These are phyloP conservation scores for Enteromius viviparus DNA, from an alignment of 2,797 vertebrate genomes.

Conservation along the genomic window DNA sequence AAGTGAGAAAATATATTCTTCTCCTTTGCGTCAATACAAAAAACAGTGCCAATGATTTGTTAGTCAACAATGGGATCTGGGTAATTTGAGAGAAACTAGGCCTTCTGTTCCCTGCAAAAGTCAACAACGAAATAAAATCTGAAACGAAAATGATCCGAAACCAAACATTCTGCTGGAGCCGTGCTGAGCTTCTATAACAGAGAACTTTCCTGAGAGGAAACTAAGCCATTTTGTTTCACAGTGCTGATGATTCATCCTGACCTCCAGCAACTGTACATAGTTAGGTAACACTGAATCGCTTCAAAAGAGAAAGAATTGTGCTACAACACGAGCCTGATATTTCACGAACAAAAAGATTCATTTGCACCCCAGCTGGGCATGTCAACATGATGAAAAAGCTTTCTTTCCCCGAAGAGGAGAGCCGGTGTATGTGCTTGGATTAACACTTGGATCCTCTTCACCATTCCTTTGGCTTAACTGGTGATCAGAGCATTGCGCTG, in stretches of 20 bases:
- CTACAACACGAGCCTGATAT: slow-evolving; percentile 32
- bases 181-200: slow-evolving; percentile 31
- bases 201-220: slow-evolving; percentile 50
- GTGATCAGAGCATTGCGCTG: slow-evolving; percentile 49
- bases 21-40: slow-evolving; percentile 33
- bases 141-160: slow-evolving; percentile 44
- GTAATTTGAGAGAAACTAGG: slow-evolving; percentile 47
- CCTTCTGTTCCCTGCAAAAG: slow-evolving; percentile 55
- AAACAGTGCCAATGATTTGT: slow-evolving; percentile 45
- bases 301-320: slow-evolving; percentile 49
- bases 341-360: slow-evolving; percentile 50
- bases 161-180: slow-evolving; percentile 43
- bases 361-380: slow-evolving; percentile 46
- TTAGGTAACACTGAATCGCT: slow-evolving; percentile 56
- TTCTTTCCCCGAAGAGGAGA: slow-evolving; percentile 34
- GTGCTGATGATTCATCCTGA: slow-evolving; percentile 56
- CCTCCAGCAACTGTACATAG: slow-evolving; percentile 57
- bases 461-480: slow-evolving; percentile 49
- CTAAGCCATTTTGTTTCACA: slow-evolving; percentile 60
- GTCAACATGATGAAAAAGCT: slow-evolving; percentile 48
- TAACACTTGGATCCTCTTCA: slow-evolving; percentile 42
- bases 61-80: slow-evolving; percentile 50
- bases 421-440: slow-evolving; percentile 34
- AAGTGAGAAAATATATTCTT: slow-evolving; percentile 41
- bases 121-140: slow-evolving; percentile 52